These are phyloP conservation scores for Drosophila cardini DNA, from an alignment of 1,140 invertebrate species.

Conservation along the genomic window DNA sequence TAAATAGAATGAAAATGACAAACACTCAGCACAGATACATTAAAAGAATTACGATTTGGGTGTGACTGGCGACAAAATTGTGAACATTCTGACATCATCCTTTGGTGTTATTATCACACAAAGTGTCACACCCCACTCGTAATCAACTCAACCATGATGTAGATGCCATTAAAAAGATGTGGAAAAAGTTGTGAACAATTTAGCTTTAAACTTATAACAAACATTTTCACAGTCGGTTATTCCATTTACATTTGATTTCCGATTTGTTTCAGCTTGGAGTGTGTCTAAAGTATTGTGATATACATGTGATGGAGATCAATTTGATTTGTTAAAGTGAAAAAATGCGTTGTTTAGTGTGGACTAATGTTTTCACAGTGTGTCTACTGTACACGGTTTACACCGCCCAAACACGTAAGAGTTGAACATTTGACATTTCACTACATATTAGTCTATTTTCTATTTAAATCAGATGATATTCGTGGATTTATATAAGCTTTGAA, in stretches of 20 bases:
- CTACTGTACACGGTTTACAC: not conserved
- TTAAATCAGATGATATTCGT: not conserved
- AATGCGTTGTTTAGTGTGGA: not conserved
- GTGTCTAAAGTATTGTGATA: not conserved
- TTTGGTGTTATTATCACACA: conserved; percentile 44
- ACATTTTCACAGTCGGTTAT: conserved; percentile 1
- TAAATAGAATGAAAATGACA: conserved; percentile 28
- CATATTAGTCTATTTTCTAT: not conserved
- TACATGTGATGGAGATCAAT: not conserved
- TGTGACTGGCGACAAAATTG: conserved; percentile 36
- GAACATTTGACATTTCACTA: not conserved
- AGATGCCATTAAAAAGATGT: not conserved
- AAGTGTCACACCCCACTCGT: not conserved
- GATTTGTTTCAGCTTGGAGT: not conserved
- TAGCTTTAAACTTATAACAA: not conserved
- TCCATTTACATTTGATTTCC: not conserved
- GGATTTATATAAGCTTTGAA: not conserved
- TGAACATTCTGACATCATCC: conserved; percentile 59
- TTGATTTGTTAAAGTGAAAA: not conserved
- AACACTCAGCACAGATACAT: conserved; percentile 3
- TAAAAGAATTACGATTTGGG: conserved; percentile 34
- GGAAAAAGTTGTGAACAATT: not conserved
- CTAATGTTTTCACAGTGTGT: too few relatives aligned
- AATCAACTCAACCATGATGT: not conserved
- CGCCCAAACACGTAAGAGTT: not conserved